These are phyloP conservation scores for Ammodytes dubius DNA, from an alignment of 2,113 vertebrate genomes.

Conservation along the genomic window DNA sequence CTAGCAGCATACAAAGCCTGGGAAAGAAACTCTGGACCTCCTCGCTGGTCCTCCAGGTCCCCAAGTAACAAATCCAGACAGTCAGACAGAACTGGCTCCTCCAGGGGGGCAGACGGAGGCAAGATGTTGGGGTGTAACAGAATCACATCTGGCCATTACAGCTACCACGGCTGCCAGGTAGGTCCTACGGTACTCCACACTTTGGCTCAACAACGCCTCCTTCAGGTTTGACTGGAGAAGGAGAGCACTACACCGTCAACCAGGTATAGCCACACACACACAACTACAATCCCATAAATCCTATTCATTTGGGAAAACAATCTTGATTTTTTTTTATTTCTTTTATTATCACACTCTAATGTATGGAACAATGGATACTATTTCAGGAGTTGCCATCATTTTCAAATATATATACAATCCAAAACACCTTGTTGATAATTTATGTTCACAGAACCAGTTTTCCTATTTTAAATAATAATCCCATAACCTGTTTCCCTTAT, in stretches of 20 bases:
- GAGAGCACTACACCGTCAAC: background rate
- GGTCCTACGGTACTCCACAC: constrained; percentile 81
- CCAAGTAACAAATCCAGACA: constrained; percentile 85
- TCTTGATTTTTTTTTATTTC: too few relatives aligned
- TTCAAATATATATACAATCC: background rate
- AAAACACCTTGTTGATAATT: background rate
- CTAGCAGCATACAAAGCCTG: constrained; percentile 81
- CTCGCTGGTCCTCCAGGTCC: constrained; percentile 78
- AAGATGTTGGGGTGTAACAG: constrained; percentile 17
- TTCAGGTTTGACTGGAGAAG: constrained; percentile 83
- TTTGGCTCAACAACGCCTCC: constrained; percentile 71
- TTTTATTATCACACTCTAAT: background rate
- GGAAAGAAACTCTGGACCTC: constrained; percentile 85
- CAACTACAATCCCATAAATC: too few relatives aligned
- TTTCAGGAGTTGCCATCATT: background rate
- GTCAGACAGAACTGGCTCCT: constrained; percentile 47
- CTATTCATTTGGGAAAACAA: too few relatives aligned
- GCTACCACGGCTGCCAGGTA: constrained; percentile 85
- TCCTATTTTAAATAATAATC: background rate
- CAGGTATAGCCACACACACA: background rate
- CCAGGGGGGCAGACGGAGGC: background rate
- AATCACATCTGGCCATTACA: constrained; percentile 57
- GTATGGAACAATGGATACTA: background rate
- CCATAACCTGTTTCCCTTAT: too few relatives aligned
- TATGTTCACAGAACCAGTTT: background rate